These are phyloP conservation scores for Ispidina lecontei DNA, from an alignment of 2,797 vertebrate species.

Conservation along the genomic window DNA sequence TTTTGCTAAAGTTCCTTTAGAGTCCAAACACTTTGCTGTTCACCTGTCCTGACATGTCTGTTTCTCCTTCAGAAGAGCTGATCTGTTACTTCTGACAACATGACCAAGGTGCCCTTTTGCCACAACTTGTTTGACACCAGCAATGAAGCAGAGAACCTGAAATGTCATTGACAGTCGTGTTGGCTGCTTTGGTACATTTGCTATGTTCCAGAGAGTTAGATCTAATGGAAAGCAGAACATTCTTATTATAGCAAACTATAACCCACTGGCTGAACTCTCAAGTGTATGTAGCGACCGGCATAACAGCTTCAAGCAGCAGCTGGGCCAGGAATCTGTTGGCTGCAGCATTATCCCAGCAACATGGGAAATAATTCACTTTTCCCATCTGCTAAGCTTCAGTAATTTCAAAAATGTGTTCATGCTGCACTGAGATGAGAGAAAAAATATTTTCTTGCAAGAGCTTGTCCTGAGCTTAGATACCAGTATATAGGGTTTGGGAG, in stretches of 20 bases:
- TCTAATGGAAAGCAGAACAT: slow-evolving; percentile 49
- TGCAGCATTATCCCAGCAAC: background rate
- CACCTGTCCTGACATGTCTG: background rate
- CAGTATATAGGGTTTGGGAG: background rate
- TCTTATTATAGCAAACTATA: slow-evolving; percentile 61
- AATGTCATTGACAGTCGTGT: background rate
- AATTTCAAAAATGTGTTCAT: slow-evolving; percentile 16
- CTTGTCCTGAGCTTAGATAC: background rate
- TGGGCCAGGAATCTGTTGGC: slow-evolving; percentile 33
- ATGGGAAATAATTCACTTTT: slow-evolving; percentile 8
- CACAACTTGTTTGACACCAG: background rate
- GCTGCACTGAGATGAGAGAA: background rate
- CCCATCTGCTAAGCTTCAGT: slow-evolving; percentile 3
- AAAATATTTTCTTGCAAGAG: background rate
- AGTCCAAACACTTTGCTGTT: background rate
- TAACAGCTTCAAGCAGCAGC: slow-evolving; percentile 44
- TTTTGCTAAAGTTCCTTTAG: background rate
- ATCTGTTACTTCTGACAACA: background rate
- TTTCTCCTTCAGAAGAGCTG: background rate
- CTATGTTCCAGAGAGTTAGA: slow-evolving; percentile 4
- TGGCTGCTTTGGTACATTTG: background rate
- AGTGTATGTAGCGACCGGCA: background rate
- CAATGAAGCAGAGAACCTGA: slow-evolving; percentile 37
- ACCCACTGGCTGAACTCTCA: slow-evolving; percentile 48
- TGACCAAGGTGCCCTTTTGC: background rate